Conservation (phyloP, 1,140 invertebrate genomes). For the Aporrectodea caliginosa region DNA sequence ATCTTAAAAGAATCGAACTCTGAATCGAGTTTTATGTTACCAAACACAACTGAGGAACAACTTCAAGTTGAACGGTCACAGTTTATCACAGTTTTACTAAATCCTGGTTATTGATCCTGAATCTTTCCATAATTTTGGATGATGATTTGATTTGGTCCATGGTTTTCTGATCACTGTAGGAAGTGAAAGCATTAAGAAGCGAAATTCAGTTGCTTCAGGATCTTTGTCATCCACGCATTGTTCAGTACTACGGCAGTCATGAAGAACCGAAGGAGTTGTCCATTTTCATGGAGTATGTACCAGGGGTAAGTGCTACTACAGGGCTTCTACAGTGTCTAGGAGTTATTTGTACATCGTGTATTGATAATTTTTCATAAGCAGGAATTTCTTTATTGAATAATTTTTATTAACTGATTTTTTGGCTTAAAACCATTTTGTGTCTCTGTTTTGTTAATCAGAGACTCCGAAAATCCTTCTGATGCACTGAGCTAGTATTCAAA, state of each 20-base stretch:
- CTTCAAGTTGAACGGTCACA: neutral
- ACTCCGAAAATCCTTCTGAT: too few relatives aligned
- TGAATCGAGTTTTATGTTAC: neutral
- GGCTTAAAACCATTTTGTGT: too few relatives aligned
- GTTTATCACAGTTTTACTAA: neutral
- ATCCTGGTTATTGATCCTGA: neutral
- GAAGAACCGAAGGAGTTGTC: conserved; percentile 44
- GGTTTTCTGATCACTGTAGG: conserved; percentile 40
- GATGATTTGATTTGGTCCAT: neutral
- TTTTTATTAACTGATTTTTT: too few relatives aligned
- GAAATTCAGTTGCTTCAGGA: conserved; percentile 53
- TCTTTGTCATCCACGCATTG: conserved; percentile 53
- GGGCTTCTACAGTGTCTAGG: too few relatives aligned
- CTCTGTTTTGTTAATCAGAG: too few relatives aligned
- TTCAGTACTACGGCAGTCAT: conserved; percentile 55
- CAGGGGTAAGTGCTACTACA: conserved; percentile 53
- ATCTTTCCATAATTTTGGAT: neutral
- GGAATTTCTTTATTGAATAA: too few relatives aligned
- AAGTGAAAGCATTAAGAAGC: conserved; percentile 53
- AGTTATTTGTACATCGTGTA: too few relatives aligned
- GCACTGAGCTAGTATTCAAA: too few relatives aligned
- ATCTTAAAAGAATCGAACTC: neutral
- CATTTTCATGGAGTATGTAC: conserved; percentile 58
- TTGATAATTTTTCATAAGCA: too few relatives aligned
- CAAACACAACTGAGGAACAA: neutral